These are phyloP conservation scores for Calliopsis andreniformis DNA, from an alignment of 1,140 invertebrate species.

Conservation along the genomic window DNA sequence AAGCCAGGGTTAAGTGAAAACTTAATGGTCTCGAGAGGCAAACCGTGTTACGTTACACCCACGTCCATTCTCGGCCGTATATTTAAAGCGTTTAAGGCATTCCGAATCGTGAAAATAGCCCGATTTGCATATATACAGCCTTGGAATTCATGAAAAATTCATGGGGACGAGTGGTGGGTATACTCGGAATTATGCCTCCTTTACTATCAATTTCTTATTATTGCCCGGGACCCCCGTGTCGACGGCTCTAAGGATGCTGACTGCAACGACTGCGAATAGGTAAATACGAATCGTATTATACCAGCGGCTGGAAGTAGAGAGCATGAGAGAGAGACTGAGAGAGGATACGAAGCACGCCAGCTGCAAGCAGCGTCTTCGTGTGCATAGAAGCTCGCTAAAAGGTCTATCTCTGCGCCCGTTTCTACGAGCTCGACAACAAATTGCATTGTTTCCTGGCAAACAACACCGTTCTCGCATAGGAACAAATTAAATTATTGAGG, in stretches of 20 bases:
- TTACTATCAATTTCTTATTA: slow-evolving; percentile 77
- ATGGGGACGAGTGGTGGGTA: slow-evolving; percentile 72
- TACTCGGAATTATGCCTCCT: slow-evolving; percentile 75
- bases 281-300: slow-evolving; percentile 53
- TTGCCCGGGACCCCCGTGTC: slow-evolving; percentile 41
- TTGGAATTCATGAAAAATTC: slow-evolving; percentile 79
- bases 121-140: slow-evolving; percentile 79
- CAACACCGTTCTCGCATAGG: slow-evolving; percentile 8
- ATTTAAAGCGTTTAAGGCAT: slow-evolving; percentile 79
- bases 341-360: slow-evolving; percentile 12
- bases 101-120: slow-evolving; percentile 77
- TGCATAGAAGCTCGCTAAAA: slow-evolving; percentile 11
- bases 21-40: slow-evolving; percentile 74
- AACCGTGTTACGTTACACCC: slow-evolving; percentile 74
- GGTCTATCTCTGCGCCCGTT: slow-evolving; percentile 5
- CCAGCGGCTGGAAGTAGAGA: neutral
- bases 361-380: neutral
- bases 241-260: slow-evolving; percentile 41
- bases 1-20: slow-evolving; percentile 70
- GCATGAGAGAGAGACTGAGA: neutral
- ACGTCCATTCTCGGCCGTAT: slow-evolving; percentile 72
- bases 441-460: slow-evolving; percentile 31
- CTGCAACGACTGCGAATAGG: slow-evolving; percentile 41
- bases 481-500: slow-evolving; percentile 42
- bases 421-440: slow-evolving; percentile 14